These are phyloP conservation scores for Microctenopoma steveboyesi DNA, from an alignment of 2,797 vertebrate genomes.

Conservation along the genomic window DNA sequence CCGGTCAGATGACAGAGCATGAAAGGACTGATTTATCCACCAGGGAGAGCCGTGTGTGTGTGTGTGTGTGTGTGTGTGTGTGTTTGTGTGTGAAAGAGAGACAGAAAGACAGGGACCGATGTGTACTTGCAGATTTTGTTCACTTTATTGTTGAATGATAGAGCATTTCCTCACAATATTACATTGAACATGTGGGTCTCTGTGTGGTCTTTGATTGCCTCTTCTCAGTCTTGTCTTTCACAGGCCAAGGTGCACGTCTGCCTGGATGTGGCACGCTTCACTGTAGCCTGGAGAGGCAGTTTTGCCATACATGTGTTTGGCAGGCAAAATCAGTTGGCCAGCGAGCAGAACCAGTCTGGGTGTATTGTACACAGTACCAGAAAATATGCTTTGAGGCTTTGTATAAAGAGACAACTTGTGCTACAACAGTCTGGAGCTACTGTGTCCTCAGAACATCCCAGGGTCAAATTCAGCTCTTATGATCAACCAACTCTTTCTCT, in stretches of 20 bases:
- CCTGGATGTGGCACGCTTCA: constrained; percentile 35
- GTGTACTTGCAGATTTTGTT: constrained; percentile 38
- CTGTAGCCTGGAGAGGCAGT: constrained; percentile 43
- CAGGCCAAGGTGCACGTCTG: constrained; percentile 48
- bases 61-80: constrained; percentile 23
- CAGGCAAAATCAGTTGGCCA: constrained; percentile 55
- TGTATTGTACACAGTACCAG: constrained; percentile 39
- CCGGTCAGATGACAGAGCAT: constrained; percentile 72
- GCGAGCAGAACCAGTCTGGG: constrained; percentile 42
- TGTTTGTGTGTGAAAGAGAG: background rate
- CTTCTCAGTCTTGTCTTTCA: constrained; percentile 27
- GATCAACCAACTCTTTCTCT: constrained; percentile 15
- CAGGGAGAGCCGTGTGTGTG: constrained; percentile 49
- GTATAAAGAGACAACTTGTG: constrained; percentile 40
- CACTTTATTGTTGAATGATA: constrained; percentile 51
- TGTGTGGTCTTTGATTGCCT: constrained; percentile 28
- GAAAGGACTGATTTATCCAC: constrained; percentile 80
- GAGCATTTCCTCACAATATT: constrained; percentile 30
- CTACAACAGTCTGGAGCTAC: constrained; percentile 19
- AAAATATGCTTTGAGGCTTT: constrained; percentile 47
- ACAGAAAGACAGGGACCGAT: constrained; percentile 21
- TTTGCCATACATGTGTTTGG: constrained; percentile 76
- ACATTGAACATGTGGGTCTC: constrained; percentile 29
- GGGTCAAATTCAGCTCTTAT: constrained; percentile 20
- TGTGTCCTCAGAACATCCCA: constrained; percentile 27